A percentile compares a stretch with the other conserved stretches of the same genome.
Evolutionary conservation across 2,888 invertebrate genomes (phyloP).

Genomic region (Sphinx pinastri): DNA sequence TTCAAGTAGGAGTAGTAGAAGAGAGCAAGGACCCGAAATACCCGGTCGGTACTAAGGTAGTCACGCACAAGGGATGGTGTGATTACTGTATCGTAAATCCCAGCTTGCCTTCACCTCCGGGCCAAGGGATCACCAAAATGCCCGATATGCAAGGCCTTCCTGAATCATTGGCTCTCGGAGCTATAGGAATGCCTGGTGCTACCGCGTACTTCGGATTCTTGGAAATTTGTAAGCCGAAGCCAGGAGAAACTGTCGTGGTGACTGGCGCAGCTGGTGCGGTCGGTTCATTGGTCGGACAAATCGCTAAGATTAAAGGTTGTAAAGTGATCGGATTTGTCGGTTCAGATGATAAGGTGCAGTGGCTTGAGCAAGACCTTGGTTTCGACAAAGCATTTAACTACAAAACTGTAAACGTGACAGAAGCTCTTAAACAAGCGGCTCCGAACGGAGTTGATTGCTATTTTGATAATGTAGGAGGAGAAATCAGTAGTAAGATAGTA

Average conservation of each 20-base stretch:
- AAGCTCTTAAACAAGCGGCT: slow-evolving; percentile 72
- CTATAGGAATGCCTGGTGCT: slow-evolving; percentile 87
- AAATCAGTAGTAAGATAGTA: slow-evolving; percentile 81
- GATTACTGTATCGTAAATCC: slow-evolving; percentile 40
- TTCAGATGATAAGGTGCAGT: slow-evolving; percentile 87
- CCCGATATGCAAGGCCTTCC: slow-evolving; percentile 81
- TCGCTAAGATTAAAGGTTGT: slow-evolving; percentile 87
- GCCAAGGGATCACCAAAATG: slow-evolving; percentile 55
- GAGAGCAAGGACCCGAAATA: slow-evolving; percentile 85
- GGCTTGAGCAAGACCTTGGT: slow-evolving; percentile 85
- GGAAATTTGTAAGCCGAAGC: slow-evolving; percentile 87
- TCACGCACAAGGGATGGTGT: slow-evolving; percentile 73
- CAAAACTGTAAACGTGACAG: slow-evolving; percentile 76
- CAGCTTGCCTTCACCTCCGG: not conserved
- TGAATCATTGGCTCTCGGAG: slow-evolving; percentile 83
- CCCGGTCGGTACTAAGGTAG: slow-evolving; percentile 84
- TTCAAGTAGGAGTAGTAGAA: slow-evolving; percentile 69
- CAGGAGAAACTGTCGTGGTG: slow-evolving; percentile 88
- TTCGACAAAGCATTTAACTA: slow-evolving; percentile 89
- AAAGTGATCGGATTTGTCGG: slow-evolving; percentile 88
- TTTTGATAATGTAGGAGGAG: slow-evolving; percentile 89
- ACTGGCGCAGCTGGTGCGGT: slow-evolving; percentile 90
- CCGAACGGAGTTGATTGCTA: slow-evolving; percentile 88
- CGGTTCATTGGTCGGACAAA: slow-evolving; percentile 89
- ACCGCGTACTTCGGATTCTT: slow-evolving; percentile 89